Conservation (phyloP, 1,140 invertebrate species). For the Pseudomyrmex dendroicus region DNA sequence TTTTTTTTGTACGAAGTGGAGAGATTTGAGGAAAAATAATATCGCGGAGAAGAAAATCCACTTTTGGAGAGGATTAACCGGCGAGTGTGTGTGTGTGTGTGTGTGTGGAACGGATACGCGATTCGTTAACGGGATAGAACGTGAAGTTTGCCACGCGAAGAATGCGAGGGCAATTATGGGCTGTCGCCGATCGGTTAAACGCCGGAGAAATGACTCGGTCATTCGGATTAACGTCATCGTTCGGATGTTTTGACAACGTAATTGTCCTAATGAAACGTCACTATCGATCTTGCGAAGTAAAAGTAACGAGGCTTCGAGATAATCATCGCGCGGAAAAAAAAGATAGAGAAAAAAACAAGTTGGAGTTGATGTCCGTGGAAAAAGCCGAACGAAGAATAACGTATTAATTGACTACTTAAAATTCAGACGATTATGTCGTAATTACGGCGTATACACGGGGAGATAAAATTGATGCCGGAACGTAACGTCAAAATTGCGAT, state of each 20-base stretch:
- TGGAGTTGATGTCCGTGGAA: background rate
- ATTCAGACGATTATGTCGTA: background rate
- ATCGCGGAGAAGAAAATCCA: background rate
- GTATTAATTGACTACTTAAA: slow-evolving; percentile 10
- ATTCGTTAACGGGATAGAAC: background rate
- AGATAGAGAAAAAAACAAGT: background rate
- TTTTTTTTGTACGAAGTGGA: background rate
- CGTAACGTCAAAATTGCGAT: slow-evolving; percentile 12
- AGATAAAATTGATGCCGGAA: slow-evolving; percentile 6
- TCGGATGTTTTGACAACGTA: background rate
- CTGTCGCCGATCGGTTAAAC: slow-evolving; percentile 33
- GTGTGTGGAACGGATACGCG: slow-evolving; percentile 12
- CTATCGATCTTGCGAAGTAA: background rate
- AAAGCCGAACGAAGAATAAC: background rate
- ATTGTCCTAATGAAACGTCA: background rate
- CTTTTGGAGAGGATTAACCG: background rate
- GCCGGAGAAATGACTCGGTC: slow-evolving; percentile 21
- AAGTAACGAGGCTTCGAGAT: background rate
- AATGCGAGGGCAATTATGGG: slow-evolving; percentile 41
- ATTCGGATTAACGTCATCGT: slow-evolving; percentile 20
- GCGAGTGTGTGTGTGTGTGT: background rate
- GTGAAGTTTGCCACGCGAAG: slow-evolving; percentile 2
- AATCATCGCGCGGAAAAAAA: background rate
- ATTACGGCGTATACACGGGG: background rate
- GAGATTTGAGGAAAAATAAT: background rate